phyloP scores from a whole-genome alignment of 2,113 vertebrate species.

The Engystomops pustulosus region DNA sequence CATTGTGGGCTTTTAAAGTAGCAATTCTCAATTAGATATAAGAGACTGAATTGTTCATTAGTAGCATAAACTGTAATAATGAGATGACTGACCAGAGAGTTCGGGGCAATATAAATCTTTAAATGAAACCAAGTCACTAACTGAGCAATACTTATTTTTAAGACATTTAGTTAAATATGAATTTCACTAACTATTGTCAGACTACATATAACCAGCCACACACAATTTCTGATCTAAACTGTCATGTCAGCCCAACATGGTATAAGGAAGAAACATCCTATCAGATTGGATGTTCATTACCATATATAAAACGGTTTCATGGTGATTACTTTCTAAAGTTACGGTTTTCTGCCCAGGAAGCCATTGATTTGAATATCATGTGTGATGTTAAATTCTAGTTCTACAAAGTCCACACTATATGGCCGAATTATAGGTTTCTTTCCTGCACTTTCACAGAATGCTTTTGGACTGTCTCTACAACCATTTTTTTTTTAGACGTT shows the following conservation, averaged over 20 bases:
- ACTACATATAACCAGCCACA: neutral
- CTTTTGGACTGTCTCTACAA: too few species aligned
- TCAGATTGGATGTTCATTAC: neutral
- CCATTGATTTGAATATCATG: too few species aligned
- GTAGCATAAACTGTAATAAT: neutral
- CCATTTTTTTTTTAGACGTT: too few species aligned
- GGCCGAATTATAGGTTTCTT: too few species aligned
- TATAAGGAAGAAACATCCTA: neutral
- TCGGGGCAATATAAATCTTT: neutral
- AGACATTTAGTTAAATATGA: constrained; percentile 9
- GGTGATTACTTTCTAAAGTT: too few species aligned
- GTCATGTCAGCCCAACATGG: neutral
- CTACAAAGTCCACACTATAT: too few species aligned
- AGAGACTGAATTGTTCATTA: neutral
- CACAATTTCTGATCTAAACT: neutral
- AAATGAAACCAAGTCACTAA: neutral
- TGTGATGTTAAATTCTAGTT: too few species aligned
- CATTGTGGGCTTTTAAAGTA: constrained; percentile 20
- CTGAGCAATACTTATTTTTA: neutral
- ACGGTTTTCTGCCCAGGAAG: too few species aligned
- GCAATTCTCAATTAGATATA: neutral
- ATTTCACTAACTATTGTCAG: neutral
- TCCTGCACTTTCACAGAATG: too few species aligned
- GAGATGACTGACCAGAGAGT: neutral
- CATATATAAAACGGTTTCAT: too few species aligned